Evolutionary conservation across 2,888 invertebrate species (phyloP).

Genomic region (Monopis laevigella): DNA sequence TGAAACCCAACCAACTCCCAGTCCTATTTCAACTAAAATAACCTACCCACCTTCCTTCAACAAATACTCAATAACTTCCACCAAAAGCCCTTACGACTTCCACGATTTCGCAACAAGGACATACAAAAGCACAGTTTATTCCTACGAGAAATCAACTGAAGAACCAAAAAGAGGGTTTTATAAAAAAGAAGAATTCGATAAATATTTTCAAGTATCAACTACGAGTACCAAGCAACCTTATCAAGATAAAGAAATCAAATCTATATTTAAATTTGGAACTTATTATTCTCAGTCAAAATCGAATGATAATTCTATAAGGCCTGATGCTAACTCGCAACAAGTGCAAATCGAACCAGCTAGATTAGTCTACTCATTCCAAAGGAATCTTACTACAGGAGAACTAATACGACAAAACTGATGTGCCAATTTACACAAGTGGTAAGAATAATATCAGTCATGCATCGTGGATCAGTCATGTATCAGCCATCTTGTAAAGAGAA

Average conservation of each 20-base stretch:
- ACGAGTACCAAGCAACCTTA: constrained; percentile 57
- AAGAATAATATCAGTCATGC: constrained; percentile 31
- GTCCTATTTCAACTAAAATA: constrained; percentile 31
- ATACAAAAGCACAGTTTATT: constrained; percentile 27
- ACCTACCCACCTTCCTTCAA: constrained; percentile 36
- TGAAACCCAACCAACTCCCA: constrained; percentile 22
- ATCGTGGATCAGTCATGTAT: constrained; percentile 21
- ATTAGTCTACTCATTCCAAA: constrained; percentile 44
- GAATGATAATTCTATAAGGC: constrained; percentile 54
- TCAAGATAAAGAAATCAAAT: constrained; percentile 43
- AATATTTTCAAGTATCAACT: constrained; percentile 49
- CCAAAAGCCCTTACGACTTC: constrained; percentile 66
- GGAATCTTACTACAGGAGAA: constrained; percentile 47
- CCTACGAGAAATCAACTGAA: constrained; percentile 23
- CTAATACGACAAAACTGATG: constrained; percentile 32
- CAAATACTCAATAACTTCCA: constrained; percentile 56
- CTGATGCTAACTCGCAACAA: constrained; percentile 53
- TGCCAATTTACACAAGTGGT: constrained; percentile 42
- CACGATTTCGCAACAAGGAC: constrained; percentile 50
- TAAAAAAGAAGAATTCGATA: constrained; percentile 45
- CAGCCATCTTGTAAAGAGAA: no score
- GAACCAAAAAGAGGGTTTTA: constrained; percentile 41
- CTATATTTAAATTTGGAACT: constrained; percentile 56
- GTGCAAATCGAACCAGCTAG: constrained; percentile 57
- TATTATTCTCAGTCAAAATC: constrained; percentile 50